phyloP scores from a whole-genome alignment of 1,140 invertebrate genomes.

The Caenorhabditis latens region DNA sequence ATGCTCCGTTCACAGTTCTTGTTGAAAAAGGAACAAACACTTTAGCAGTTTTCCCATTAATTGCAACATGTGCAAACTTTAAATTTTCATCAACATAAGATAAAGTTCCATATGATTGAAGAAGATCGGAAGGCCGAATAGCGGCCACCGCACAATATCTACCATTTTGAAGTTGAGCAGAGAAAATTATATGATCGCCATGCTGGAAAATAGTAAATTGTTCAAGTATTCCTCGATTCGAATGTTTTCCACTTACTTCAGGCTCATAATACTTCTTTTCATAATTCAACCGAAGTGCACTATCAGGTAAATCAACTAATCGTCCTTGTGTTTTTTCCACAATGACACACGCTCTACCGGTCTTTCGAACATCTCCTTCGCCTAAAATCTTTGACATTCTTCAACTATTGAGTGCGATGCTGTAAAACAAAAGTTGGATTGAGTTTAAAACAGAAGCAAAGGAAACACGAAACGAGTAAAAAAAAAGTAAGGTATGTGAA shows the following conservation, averaged over 20 bases:
- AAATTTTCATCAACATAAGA: slow-evolving; percentile 27
- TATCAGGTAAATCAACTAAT: slow-evolving; percentile 37
- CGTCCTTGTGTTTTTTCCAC: background rate
- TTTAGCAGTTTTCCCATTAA: slow-evolving; percentile 32
- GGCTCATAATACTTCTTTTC: slow-evolving; percentile 34
- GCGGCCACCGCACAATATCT: background rate
- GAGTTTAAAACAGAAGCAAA: background rate
- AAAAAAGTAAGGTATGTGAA: background rate
- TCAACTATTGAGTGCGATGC: slow-evolving; percentile 4
- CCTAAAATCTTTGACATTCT: slow-evolving; percentile 42
- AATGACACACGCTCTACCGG: slow-evolving; percentile 42
- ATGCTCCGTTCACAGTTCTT: slow-evolving; percentile 5
- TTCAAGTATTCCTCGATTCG: background rate
- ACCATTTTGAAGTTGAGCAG: slow-evolving; percentile 47
- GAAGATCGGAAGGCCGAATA: background rate
- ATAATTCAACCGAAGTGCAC: slow-evolving; percentile 43
- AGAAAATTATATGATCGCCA: slow-evolving; percentile 36
- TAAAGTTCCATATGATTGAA: slow-evolving; percentile 27
- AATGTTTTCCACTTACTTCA: slow-evolving; percentile 13
- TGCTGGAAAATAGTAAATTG: background rate
- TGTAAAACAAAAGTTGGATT: background rate
- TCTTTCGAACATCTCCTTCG: slow-evolving; percentile 43
- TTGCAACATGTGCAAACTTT: slow-evolving; percentile 39
- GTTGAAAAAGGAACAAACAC: slow-evolving; percentile 39
- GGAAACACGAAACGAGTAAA: background rate